Evolutionary conservation across 2,797 vertebrate genomes (phyloP), one percentile per base, ranked within the genome.

Genomic region (Macropodus opercularis): DNA sequence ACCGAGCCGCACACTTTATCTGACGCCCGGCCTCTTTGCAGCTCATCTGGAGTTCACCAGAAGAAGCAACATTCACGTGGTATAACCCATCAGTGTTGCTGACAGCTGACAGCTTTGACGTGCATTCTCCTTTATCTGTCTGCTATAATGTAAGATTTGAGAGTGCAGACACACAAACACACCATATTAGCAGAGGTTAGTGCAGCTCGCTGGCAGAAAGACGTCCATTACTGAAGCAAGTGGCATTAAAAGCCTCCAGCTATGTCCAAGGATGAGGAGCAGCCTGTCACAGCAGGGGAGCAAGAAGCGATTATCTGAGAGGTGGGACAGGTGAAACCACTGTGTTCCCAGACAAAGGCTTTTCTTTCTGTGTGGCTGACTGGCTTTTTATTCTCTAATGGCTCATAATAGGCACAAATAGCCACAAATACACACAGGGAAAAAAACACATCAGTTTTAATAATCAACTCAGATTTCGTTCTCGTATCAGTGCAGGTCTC

Each of bases 261-360:
- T 36, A 24, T 44, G 23, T 50, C 60, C 63, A 66, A 52, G 51
- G 55, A 63, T 65, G 60, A 63, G 32, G 23, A 66, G 42, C 63
- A 63, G 63, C 35, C 41, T 68, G 75, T 55, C 66, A 52, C 72
- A 81, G 53, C 50, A n/a, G 42, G 75, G 43, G 58, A 44, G 18
- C 36, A 51, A 48, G 39, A 41, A 51, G 29, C 27, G 40, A 27
- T 61, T 63, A 72, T 75, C 50, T 61, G 31, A 36, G 34, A 36
- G 32, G 3, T n/a, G 15, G 14, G 15, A 36, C 34, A 36, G 34
- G 12, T 36, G 34, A n/a, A n/a, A n/a, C n/a, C n/a, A n/a, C n/a
- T n/a, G n/a, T n/a, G 26, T 27, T 27, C 26, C 5, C 26, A 27
- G 26, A 27, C 5, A 27, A 27, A 8, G 26, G 5, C 26, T 2